A percentile compares a stretch with the other conserved stretches of the same genome.
These are phyloP conservation scores for Sprattus sprattus DNA, from an alignment of 2,113 vertebrate species.

Conservation along the genomic window DNA sequence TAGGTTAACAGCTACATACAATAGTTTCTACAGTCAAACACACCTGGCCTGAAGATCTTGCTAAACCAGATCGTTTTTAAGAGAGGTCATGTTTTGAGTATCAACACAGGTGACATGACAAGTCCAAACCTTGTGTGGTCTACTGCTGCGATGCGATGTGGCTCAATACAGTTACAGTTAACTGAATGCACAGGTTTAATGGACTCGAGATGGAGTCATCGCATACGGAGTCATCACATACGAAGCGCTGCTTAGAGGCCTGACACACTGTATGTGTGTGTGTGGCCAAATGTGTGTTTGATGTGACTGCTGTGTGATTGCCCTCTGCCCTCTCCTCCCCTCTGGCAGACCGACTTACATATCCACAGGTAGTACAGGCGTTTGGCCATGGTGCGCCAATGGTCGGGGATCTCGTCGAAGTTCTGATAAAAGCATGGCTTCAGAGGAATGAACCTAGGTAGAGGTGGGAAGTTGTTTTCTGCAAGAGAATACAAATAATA, in stretches of 20 bases:
- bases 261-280: background rate
- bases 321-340: no score
- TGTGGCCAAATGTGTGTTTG: background rate
- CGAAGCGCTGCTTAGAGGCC: background rate
- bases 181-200: background rate
- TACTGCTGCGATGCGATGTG: no score
- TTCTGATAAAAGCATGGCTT: conserved; percentile 99
- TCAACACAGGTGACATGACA: conserved; percentile 50
- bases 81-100: conserved; percentile 58
- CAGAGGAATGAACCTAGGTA: conserved; percentile 92
- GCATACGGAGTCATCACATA: background rate
- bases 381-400: conserved; percentile 86
- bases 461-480: conserved; percentile 98
- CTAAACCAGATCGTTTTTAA: background rate
- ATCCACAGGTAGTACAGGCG: conserved; percentile 98
- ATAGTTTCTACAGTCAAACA: background rate
- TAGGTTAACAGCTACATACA: background rate
- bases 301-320: background rate
- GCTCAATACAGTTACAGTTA: background rate
- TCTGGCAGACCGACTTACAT: conserved; percentile 16
- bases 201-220: background rate
- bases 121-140: background rate
- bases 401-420: conserved; percentile 92
- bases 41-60: background rate
- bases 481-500: conserved; percentile 28